Base-by-base conservation (phyloP, 2,888 invertebrate genomes). In the Agrotis ipsilon region DNA sequence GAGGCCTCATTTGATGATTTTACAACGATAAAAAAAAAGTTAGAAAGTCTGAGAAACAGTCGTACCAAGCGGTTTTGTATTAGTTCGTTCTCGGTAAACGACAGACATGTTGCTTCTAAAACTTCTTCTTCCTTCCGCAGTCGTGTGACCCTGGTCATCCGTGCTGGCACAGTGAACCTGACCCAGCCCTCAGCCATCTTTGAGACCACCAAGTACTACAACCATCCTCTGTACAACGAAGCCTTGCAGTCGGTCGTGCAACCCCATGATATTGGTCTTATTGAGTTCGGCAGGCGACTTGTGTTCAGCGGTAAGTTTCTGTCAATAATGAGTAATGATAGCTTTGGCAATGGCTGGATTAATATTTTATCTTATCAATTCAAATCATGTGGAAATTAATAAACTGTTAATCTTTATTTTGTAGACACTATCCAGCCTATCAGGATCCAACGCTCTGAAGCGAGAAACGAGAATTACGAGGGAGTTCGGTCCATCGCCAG, bases 121-220 rank as follows among this genome's bases (percentile, higher is more conserved):
- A 13, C 14, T 9, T 45, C 1, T 43, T 14, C 51, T 52, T 24
- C 16, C 3, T 67, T 43, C 27, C 19, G 4, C 83, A 92, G 93
- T 2, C 92, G 91, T 4, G 81, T 88, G 3, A 85, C 90, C 0
- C 60, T 93, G 24, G 88, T 93, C 4, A 72, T 92, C 32, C 90
- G 93, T 3, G 86, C 86, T 11, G 93, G 93, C 4, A 78, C 79
- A 0, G 87, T 89, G 1, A 89, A 90, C 81, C 68, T 93, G 59
- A 89, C 88, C 2, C 82, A 74, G 0, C 93, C 93, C 0, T 72
- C 68, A 14, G 9, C 71, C 19, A 82, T 93, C 63, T 91, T 93
- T 74, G 93, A 93, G 78, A 90, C 90, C 14, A 89, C 85, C 0
- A 86, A 87, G 32, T 92, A 87, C 82, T 90, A 79, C 87, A 93